phyloP scores from a whole-genome alignment of 2,113 vertebrate genomes.

The Microtus oregoni region DNA sequence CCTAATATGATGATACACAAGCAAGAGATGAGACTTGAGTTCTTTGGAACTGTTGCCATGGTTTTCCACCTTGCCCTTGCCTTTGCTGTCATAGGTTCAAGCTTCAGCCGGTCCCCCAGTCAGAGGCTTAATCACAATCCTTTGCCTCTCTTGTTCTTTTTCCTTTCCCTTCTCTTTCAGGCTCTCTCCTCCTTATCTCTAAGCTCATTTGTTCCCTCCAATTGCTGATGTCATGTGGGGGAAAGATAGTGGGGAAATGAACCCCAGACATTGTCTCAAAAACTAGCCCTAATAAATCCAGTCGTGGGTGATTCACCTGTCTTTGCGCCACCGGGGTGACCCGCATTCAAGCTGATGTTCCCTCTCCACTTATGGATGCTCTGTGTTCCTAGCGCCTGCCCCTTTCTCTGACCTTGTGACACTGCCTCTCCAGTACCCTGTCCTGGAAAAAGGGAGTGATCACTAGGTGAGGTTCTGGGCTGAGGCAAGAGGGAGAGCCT shows the following conservation, averaged over 20 bases:
- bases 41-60: slow-evolving; percentile 2
- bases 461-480: neutral
- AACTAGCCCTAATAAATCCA: slow-evolving; percentile 86
- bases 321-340: slow-evolving; percentile 69
- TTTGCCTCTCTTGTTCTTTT: neutral
- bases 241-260: slow-evolving; percentile 85
- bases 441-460: neutral
- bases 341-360: slow-evolving; percentile 59
- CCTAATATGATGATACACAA: slow-evolving; percentile 33
- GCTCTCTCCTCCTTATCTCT: neutral
- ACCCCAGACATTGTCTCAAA: slow-evolving; percentile 87
- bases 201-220: slow-evolving; percentile 63
- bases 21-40: slow-evolving; percentile 11
- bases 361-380: slow-evolving; percentile 64
- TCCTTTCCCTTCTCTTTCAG: neutral
- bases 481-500: neutral
- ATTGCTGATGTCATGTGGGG: slow-evolving; percentile 75
- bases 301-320: slow-evolving; percentile 84
- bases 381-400: neutral
- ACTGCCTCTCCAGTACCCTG: neutral
- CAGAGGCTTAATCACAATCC: neutral
- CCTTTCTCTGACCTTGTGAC: slow-evolving; percentile 28
- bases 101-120: neutral
- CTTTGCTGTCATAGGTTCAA: neutral
- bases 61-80: neutral